Evolutionary conservation across 2,888 invertebrate species (phyloP).

Genomic region (Oligia latruncula): DNA sequence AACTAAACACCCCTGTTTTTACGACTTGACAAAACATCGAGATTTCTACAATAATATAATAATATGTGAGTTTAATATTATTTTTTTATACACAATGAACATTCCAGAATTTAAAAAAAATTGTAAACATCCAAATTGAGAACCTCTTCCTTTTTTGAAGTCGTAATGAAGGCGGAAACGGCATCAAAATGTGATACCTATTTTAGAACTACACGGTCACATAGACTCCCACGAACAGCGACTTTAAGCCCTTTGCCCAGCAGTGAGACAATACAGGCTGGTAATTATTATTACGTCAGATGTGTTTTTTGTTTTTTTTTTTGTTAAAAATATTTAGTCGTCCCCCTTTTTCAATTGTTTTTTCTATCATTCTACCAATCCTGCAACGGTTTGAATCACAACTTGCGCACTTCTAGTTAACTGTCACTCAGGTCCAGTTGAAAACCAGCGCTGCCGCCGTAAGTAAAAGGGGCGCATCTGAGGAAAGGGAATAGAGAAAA

Average conservation of each 20-base stretch:
- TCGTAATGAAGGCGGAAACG: background rate
- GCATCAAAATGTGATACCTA: background rate
- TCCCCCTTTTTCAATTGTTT: background rate
- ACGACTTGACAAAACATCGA: background rate
- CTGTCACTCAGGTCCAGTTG: too few relatives aligned
- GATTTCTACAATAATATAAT: background rate
- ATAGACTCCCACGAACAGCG: background rate
- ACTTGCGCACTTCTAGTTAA: background rate
- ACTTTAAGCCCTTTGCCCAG: background rate
- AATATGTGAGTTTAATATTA: background rate
- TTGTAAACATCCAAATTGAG: too few relatives aligned
- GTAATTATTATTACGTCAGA: background rate
- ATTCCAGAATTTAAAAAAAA: too few relatives aligned
- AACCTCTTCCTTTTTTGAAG: too few relatives aligned
- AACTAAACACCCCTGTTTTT: background rate
- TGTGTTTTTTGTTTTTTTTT: background rate
- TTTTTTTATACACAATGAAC: background rate
- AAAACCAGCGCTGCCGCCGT: too few relatives aligned
- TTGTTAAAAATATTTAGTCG: background rate
- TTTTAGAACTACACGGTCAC: background rate
- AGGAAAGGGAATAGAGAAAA: too few relatives aligned
- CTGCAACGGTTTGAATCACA: background rate
- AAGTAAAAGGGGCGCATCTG: too few relatives aligned
- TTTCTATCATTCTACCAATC: background rate
- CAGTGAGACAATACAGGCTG: background rate